These are phyloP conservation scores for Phytoseiulus persimilis DNA, from an alignment of 2,888 invertebrate genomes.

Conservation along the genomic window DNA sequence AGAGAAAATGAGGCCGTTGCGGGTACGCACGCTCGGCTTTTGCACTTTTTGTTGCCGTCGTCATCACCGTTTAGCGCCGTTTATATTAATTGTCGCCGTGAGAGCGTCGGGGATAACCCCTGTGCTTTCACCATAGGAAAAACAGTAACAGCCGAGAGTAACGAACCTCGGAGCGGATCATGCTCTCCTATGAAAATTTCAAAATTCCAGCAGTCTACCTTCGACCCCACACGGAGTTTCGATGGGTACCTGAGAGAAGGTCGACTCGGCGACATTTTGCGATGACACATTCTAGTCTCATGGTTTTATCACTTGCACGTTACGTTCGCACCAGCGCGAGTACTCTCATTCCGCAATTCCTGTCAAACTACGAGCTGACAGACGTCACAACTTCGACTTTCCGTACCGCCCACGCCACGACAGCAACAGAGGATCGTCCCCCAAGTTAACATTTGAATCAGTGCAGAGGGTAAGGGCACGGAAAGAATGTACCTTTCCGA, in stretches of 20 bases:
- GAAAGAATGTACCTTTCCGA: no score
- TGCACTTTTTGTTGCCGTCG: neutral
- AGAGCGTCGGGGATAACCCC: neutral
- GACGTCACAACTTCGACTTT: neutral
- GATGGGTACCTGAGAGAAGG: neutral
- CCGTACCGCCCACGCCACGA: neutral
- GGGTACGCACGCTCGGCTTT: neutral
- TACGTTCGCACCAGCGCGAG: neutral
- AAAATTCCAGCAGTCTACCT: neutral
- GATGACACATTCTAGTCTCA: neutral
- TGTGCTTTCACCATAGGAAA: neutral
- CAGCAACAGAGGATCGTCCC: no score
- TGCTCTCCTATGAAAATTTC: neutral
- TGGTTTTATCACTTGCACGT: neutral
- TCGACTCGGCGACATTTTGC: neutral
- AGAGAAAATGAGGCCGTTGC: no score
- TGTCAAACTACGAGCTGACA: neutral
- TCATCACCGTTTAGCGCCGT: neutral
- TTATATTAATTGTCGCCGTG: neutral
- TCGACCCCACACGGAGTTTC: neutral
- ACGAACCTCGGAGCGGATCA: neutral
- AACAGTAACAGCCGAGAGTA: neutral
- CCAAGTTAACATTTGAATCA: neutral
- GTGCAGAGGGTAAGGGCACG: no score
- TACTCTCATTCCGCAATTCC: neutral